Evolutionary conservation across 2,797 vertebrate species (phyloP).

Genomic region (Lemur catta): DNA sequence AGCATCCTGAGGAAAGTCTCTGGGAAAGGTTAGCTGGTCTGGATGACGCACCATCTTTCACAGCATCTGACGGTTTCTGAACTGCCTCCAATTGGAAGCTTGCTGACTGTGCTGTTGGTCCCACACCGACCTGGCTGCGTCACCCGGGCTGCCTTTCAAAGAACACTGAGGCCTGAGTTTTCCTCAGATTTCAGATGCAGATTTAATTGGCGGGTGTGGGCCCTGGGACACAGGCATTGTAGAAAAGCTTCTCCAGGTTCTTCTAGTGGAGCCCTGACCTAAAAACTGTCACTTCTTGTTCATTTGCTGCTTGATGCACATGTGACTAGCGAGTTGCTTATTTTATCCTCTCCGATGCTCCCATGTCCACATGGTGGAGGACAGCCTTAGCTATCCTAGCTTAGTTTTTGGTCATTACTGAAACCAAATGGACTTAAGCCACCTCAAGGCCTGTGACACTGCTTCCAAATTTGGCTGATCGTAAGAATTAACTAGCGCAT

Average conservation of each 20-base stretch:
- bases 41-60: background rate
- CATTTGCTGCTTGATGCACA: background rate
- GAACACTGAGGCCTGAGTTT: background rate
- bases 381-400: background rate
- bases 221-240: rapidly evolving
- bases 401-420: background rate
- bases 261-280: background rate
- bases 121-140: background rate
- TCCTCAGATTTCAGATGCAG: background rate
- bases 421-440: background rate
- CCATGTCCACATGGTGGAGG: background rate
- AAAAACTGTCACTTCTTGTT: background rate
- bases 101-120: background rate
- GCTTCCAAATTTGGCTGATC: background rate
- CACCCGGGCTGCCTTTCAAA: background rate
- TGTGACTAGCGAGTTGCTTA: background rate
- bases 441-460: background rate
- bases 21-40: background rate
- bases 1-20: background rate
- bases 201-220: background rate
- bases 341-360: background rate
- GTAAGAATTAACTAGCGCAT: background rate
- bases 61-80: background rate
- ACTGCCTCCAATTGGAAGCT: rapidly evolving
- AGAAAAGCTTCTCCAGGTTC: background rate